phyloP scores from a whole-genome alignment of 2,888 invertebrate species.

The Platycheirus rosarum region DNA sequence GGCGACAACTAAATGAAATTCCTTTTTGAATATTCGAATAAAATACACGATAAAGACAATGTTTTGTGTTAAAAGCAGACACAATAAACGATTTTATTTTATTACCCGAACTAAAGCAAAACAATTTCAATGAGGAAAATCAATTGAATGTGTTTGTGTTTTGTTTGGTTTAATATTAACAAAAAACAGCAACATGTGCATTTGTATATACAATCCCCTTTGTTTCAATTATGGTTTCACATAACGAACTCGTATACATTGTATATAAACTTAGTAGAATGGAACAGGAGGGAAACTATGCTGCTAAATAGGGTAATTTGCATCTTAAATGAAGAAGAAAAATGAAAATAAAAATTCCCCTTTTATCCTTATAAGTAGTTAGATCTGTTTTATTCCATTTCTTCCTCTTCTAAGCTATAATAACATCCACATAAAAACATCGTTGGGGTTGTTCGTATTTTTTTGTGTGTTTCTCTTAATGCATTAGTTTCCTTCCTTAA shows the following conservation, averaged over 20 bases:
- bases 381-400: slow-evolving; percentile 24
- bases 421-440: slow-evolving; percentile 62
- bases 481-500: slow-evolving; percentile 37
- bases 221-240: not conserved
- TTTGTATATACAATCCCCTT: not conserved
- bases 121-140: slow-evolving; percentile 11
- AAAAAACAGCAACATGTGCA: slow-evolving; percentile 14
- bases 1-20: slow-evolving; percentile 44
- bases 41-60: not conserved
- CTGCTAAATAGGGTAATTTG: slow-evolving; percentile 29
- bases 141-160: slow-evolving; percentile 1
- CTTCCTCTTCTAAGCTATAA: slow-evolving; percentile 27
- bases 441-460: slow-evolving; percentile 44
- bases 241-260: not conserved
- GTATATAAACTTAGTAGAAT: slow-evolving; percentile 3
- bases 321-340: slow-evolving; percentile 9
- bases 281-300: slow-evolving; percentile 28
- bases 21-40: slow-evolving; percentile 2
- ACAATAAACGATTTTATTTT: slow-evolving; percentile 15
- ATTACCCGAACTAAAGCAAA: not conserved
- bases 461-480: not conserved
- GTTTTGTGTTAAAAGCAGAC: not conserved
- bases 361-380: slow-evolving; percentile 9
- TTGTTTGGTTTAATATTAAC: slow-evolving; percentile 4
- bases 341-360: not conserved